Evolutionary conservation across 2,797 vertebrate species (phyloP).

Genomic region (Adrianichthys oophorus): DNA sequence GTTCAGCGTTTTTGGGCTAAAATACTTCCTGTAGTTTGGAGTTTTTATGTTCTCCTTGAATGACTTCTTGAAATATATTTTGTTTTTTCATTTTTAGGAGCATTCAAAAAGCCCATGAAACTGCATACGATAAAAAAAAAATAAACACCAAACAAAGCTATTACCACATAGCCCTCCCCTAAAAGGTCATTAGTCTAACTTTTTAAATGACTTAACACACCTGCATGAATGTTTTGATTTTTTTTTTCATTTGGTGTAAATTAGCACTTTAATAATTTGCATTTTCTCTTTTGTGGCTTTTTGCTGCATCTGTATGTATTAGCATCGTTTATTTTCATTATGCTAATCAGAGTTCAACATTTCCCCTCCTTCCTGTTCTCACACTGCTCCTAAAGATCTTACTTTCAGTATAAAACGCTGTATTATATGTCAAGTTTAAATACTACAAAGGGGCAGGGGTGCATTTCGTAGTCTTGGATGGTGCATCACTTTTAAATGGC

Average conservation of each 20-base stretch:
- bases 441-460: neutral
- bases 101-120: constrained; percentile 22
- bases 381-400: constrained; percentile 1
- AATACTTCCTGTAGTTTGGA: constrained; percentile 24
- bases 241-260: constrained; percentile 43
- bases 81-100: constrained; percentile 28
- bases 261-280: constrained; percentile 66
- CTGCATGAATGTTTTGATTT: too few species aligned
- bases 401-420: constrained; percentile 15
- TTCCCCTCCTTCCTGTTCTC: too few species aligned
- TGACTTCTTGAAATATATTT: constrained; percentile 23
- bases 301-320: constrained; percentile 42
- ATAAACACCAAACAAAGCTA: constrained; percentile 10
- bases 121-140: neutral
- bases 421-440: neutral
- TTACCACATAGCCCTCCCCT: neutral
- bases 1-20: constrained; percentile 24
- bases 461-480: constrained; percentile 4
- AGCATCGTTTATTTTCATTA: constrained; percentile 27
- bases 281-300: constrained; percentile 44
- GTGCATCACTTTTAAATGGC: constrained; percentile 8
- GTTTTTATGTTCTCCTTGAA: neutral
- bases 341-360: neutral
- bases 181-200: too few species aligned
- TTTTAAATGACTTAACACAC: too few species aligned